Base-by-base conservation (phyloP, 2,888 invertebrate genomes). In the Yponomeuta evonymella region DNA sequence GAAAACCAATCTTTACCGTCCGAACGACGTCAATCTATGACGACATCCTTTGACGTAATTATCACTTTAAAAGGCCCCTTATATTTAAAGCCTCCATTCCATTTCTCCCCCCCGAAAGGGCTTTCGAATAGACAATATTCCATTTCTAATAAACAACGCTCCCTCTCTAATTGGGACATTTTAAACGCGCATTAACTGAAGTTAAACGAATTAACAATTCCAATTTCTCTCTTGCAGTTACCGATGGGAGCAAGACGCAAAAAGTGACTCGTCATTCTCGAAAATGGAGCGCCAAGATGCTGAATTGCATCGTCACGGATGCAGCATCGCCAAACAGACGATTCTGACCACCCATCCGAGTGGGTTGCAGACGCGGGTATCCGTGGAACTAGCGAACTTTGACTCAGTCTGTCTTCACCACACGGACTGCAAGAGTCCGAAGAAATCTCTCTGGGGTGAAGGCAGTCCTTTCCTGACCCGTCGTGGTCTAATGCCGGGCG, bases 241-340 rank as follows among this genome's bases (percentile, higher is more conserved):
- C 67, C 10, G 67, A 67, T 43, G 67, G 67, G 48, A 4, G 29
- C 65, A 15, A 33, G n/a, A 15, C 29, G 29, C 65, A 0, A 30
- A 69, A 4, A 51, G n/a, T 69, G 69, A 58, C 36, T 67, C 11
- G 33, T 12, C 4, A 23, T 15, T n/a, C 36, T 15, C 30, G 4
- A 80, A 72, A 72, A 89, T 89, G 89, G 92, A 90, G 79, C 79
- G 87, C 74, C 82, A 87, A 62, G 90, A 92, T 72, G 74, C 76
- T 51, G 92, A 92, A 74, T 71, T 90, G 71, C 90, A 89, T 74
- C 86, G 86, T 1, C 91, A 90, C 73, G 90, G 90, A 66, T 91
- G 91, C 81, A 90, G 90, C 76, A 87, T 91, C 67, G 90, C 92
- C 63, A 92, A 91, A 75, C 92, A 92, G 79, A 92, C 92, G 12